phyloP scores from a whole-genome alignment of 2,113 vertebrate genomes.

The Myotis davidii region DNA sequence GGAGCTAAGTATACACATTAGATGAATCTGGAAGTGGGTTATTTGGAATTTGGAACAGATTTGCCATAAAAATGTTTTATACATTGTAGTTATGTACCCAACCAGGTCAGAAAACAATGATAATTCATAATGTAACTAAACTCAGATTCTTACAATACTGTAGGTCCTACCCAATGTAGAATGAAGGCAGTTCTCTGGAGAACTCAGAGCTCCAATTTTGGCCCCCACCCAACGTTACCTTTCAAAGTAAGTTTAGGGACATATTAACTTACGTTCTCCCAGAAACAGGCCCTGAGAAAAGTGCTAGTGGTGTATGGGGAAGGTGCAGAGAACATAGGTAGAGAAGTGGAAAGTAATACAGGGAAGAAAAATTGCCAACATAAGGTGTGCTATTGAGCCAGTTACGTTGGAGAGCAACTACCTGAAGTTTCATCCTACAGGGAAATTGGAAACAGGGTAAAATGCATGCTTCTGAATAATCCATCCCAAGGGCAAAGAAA shows the following conservation, averaged over 20 bases:
- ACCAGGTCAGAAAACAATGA: not conserved
- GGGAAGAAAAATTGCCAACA: not conserved
- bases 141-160: not conserved
- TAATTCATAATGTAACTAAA: constrained; percentile 34
- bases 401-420: not conserved
- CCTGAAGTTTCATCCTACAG: not conserved
- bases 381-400: not conserved
- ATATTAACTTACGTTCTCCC: not conserved
- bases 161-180: not conserved
- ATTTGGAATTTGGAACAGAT: constrained; percentile 42
- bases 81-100: not conserved
- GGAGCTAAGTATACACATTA: not conserved
- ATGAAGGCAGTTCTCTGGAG: not conserved
- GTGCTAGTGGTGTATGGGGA: not conserved
- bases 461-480: not conserved
- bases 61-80: constrained; percentile 17
- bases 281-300: not conserved
- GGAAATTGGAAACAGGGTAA: not conserved
- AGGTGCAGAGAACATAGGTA: not conserved
- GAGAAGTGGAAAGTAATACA: not conserved
- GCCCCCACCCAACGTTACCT: not conserved
- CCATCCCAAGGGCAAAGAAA: not conserved
- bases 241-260: not conserved
- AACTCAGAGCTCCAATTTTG: not conserved
- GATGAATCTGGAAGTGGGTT: constrained; percentile 26